A percentile compares a stretch with the other conserved stretches of the same genome.
phyloP scores from a whole-genome alignment of 2,888 invertebrate genomes.

The Dromius quadrimaculatus region DNA sequence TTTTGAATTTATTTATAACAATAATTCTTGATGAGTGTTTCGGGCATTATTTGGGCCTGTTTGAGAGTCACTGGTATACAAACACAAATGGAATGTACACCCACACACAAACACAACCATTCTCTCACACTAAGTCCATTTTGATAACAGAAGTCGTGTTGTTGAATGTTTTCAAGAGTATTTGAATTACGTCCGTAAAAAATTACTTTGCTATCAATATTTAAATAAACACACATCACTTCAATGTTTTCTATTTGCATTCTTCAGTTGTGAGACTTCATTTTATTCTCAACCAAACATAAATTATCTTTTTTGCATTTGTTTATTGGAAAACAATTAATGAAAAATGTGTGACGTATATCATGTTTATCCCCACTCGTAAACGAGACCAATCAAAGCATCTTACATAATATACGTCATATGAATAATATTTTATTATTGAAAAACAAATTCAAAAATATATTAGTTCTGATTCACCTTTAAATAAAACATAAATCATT shows the following conservation, averaged over 20 bases:
- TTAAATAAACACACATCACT: constrained; percentile 15
- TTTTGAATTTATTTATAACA: background rate
- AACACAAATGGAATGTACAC: constrained; percentile 43
- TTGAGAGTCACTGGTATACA: constrained; percentile 25
- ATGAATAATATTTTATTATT: too few relatives aligned
- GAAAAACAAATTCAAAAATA: too few relatives aligned
- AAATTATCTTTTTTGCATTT: too few relatives aligned
- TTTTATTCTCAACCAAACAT: background rate
- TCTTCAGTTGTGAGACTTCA: background rate
- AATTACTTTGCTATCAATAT: constrained; percentile 15
- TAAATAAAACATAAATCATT: too few relatives aligned
- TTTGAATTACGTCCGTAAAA: constrained; percentile 20
- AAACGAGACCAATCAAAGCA: too few relatives aligned
- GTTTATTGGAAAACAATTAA: too few relatives aligned
- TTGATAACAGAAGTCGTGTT: constrained; percentile 35
- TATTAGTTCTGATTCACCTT: too few relatives aligned
- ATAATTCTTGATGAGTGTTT: background rate
- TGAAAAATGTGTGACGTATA: too few relatives aligned
- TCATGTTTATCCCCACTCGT: too few relatives aligned
- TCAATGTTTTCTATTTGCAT: constrained; percentile 12
- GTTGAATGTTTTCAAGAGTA: constrained; percentile 24
- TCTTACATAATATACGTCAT: too few relatives aligned
- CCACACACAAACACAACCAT: constrained; percentile 16
- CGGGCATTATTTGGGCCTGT: too few relatives aligned
- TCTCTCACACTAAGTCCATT: constrained; percentile 2